These are phyloP conservation scores for Adela reaumurella DNA, from an alignment of 2,888 invertebrate genomes.

Conservation along the genomic window DNA sequence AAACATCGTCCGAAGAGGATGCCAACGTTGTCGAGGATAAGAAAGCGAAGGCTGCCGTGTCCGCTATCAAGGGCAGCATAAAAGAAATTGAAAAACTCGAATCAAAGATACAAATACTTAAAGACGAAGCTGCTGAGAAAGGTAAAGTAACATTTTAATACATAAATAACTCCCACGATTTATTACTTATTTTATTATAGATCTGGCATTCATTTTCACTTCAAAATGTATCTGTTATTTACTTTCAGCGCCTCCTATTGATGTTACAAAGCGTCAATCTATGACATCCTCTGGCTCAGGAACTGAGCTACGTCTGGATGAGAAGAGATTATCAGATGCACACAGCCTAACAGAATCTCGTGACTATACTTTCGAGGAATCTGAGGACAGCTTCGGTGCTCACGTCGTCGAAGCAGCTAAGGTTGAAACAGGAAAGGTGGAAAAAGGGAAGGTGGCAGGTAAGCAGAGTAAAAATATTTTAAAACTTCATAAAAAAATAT, in stretches of 20 bases:
- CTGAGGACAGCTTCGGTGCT: conserved; percentile 47
- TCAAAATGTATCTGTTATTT: too few relatives aligned
- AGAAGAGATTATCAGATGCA: conserved; percentile 48
- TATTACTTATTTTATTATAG: too few relatives aligned
- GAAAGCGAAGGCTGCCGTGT: conserved; percentile 17
- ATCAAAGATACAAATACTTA: conserved; percentile 17
- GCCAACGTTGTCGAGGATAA: conserved; percentile 21
- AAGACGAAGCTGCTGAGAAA: conserved; percentile 26
- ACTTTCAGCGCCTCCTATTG: conserved; percentile 20
- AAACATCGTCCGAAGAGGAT: conserved; percentile 48
- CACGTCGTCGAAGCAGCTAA: conserved; percentile 30
- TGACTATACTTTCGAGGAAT: conserved; percentile 52
- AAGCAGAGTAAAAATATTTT: too few relatives aligned
- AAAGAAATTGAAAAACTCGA: conserved; percentile 22
- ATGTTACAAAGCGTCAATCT: conserved; percentile 36
- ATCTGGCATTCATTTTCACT: too few relatives aligned
- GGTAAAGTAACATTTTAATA: conserved; percentile 22
- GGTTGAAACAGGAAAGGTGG: conserved; percentile 19
- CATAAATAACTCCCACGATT: too few relatives aligned
- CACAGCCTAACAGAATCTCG: conserved; percentile 47
- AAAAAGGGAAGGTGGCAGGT: too few relatives aligned
- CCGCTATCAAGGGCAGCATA: conserved; percentile 14
- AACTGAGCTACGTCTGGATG: conserved; percentile 40
- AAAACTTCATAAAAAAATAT: too few relatives aligned
- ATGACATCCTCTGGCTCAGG: conserved; percentile 45